These are phyloP conservation scores for Engystomops pustulosus DNA, from an alignment of 2,113 vertebrate genomes.

Conservation along the genomic window DNA sequence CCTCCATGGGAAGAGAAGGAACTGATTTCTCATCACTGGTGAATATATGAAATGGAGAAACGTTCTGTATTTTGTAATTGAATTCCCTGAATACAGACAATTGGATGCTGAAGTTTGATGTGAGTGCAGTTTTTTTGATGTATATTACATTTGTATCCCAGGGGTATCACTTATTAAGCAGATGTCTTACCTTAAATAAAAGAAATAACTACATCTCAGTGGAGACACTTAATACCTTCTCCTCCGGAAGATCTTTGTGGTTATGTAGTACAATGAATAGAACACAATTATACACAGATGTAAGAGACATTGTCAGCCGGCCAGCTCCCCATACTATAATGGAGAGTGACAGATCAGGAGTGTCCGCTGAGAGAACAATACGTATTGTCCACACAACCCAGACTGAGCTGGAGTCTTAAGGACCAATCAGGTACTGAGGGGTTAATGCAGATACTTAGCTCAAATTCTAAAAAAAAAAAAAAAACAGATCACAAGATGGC, in stretches of 20 bases:
- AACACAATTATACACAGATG: slow-evolving; percentile 30
- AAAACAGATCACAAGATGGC: neutral
- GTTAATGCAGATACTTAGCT: neutral
- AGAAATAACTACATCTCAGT: neutral
- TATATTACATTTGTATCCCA: neutral
- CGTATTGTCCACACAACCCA: neutral
- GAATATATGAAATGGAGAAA: too few species aligned
- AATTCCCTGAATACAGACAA: too few species aligned
- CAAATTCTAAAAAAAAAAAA: neutral
- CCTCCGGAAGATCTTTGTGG: neutral
- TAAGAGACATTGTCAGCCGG: neutral
- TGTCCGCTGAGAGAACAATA: neutral
- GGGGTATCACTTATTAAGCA: neutral
- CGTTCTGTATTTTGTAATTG: too few species aligned
- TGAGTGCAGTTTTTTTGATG: too few species aligned
- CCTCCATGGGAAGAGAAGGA: too few species aligned
- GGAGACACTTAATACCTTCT: neutral
- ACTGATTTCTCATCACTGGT: too few species aligned
- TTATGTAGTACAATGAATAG: neutral
- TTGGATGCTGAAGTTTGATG: too few species aligned
- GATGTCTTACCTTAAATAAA: neutral
- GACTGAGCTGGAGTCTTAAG: neutral
- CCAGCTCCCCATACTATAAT: neutral
- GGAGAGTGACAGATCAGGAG: neutral
- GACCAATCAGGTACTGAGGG: neutral